Evolutionary conservation across 2,797 vertebrate genomes (phyloP), one percentile per base, ranked within the genome.

Genomic region (Catamblyrhynchus diadema): DNA sequence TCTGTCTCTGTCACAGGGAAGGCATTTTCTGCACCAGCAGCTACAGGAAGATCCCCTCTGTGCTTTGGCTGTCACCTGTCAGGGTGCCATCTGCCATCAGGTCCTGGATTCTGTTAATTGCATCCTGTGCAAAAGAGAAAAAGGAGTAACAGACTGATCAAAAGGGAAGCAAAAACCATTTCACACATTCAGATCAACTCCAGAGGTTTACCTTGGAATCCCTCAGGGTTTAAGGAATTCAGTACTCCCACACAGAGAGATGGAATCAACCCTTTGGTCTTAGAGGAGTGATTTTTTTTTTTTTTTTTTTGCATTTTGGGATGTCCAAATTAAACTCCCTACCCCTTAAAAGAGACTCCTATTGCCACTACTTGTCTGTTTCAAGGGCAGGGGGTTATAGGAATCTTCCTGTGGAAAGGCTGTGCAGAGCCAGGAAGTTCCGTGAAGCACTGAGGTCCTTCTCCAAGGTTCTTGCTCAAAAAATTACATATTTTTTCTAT

Each of bases 71-170:
- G 80, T 98, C 10, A 99, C 99, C 99, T 98, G 99, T 99, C 81
- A 99, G 97, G 33, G 98, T 98, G 47, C 99, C 99, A 16, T 99
- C 98, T 11, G 98, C 98, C 50, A 99, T 93, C 95, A 99, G 97
- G 92, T 99, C 98, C 97, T 99, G 99, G 88, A 99, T 98, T 82
- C 99, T 98, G 94, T 93, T 97, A 69, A 99, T 99, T 19, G 99
- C 98, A 33, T 99, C 99, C 98, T 99, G 91, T 74, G 78, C 53
- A 72, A 30, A 64, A 87, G 59, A 44, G 53, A 48, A 70, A 71
- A 74, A 74, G n/a, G 30, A 91, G 8, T 6, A 82, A 84, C 9
- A 90, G 51, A 44, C 4, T 14, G 27, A 81, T 94, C 81, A 93
- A 78, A 83, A 82, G 41, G 37, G 35, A 82, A 33, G 75, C 57